A percentile compares a stretch with the other conserved stretches of the same genome.
Conservation (phyloP, 2,888 invertebrate species). For the Norana najaformis region DNA sequence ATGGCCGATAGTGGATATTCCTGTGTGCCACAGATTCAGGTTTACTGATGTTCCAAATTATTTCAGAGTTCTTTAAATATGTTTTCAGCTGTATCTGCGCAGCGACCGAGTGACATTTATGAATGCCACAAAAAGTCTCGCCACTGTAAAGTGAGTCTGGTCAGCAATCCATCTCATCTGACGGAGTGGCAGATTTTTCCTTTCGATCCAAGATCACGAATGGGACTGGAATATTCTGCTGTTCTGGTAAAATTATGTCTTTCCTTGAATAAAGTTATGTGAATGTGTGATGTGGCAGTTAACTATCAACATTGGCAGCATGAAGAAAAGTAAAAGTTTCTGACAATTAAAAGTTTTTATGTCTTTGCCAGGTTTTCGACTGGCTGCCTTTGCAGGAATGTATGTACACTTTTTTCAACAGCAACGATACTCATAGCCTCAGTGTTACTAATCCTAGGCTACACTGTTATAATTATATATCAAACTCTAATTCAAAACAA, state of each 20-base stretch:
- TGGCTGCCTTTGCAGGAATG: not conserved
- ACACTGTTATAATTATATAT: not conserved
- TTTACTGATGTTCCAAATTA: no score
- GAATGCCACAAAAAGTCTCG: constrained; percentile 56
- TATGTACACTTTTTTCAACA: not conserved
- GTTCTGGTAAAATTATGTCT: constrained; percentile 50
- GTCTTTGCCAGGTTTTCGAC: not conserved
- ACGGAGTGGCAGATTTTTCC: constrained; percentile 57
- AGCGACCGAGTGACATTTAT: constrained; percentile 55
- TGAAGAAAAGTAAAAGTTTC: not conserved
- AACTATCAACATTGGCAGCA: not conserved
- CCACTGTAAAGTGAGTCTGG: constrained; percentile 56
- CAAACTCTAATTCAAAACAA: not conserved
- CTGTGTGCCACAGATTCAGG: no score
- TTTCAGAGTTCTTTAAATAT: not conserved
- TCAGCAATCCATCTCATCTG: constrained; percentile 50
- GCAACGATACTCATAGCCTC: no score
- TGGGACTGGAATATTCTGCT: constrained; percentile 57
- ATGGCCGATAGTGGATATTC: no score
- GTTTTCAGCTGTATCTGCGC: constrained; percentile 51
- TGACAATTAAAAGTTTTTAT: not conserved
- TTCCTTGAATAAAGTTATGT: not conserved
- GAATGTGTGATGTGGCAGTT: not conserved
- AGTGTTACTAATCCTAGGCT: no score
- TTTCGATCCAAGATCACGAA: constrained; percentile 55